phyloP scores from a whole-genome alignment of 2,888 invertebrate genomes.

The Campopleginae sp. region DNA sequence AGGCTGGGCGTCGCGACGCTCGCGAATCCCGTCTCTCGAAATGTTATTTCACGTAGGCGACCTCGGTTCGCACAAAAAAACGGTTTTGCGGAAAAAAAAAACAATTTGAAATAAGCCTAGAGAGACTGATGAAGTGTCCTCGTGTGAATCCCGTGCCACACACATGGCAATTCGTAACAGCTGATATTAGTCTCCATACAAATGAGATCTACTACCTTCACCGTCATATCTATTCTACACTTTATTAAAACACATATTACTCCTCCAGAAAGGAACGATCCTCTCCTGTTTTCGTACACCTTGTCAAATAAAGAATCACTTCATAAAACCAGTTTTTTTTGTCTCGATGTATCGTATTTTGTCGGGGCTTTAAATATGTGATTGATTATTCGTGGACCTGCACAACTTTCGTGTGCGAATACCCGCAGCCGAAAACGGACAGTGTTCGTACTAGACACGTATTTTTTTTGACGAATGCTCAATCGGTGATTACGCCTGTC shows the following conservation, averaged over 20 bases:
- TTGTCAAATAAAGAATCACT: neutral
- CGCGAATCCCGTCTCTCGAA: conserved; percentile 19
- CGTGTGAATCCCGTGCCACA: conserved; percentile 18
- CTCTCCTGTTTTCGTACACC: neutral
- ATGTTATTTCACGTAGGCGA: conserved; percentile 34
- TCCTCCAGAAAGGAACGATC: neutral
- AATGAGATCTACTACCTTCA: neutral
- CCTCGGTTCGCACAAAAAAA: conserved; percentile 4
- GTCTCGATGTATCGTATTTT: neutral
- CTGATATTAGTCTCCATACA: conserved; percentile 5
- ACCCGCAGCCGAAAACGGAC: neutral
- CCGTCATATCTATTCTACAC: neutral
- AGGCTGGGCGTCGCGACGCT: conserved; percentile 64
- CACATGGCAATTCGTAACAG: conserved; percentile 15
- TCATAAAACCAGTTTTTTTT: neutral
- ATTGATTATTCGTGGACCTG: neutral
- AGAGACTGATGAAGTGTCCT: neutral
- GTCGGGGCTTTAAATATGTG: neutral
- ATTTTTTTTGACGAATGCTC: neutral
- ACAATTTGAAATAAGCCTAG: neutral
- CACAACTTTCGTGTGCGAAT: neutral
- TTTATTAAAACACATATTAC: neutral
- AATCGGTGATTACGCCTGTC: neutral
- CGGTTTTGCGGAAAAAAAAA: neutral
- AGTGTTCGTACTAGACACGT: neutral